Conservation (phyloP, 2,888 invertebrate genomes). For the Stenchaetothrips biformis region DNA sequence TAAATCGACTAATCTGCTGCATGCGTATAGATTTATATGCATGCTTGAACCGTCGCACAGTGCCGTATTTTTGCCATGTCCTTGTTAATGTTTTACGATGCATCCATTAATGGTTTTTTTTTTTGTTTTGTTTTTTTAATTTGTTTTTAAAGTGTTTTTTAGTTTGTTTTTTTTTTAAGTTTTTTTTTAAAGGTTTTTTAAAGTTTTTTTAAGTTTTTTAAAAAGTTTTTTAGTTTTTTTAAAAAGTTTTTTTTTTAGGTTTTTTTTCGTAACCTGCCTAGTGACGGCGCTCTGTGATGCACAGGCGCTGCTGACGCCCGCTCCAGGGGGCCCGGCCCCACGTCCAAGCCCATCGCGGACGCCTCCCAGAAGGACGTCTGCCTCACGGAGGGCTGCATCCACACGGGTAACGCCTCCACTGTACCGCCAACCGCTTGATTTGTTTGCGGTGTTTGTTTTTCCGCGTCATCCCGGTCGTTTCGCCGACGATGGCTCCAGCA, state of each 20-base stretch:
- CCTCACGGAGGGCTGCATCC: slow-evolving; percentile 70
- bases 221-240: too few species aligned
- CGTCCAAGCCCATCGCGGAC: slow-evolving; percentile 41
- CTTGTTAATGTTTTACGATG: too few species aligned
- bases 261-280: not conserved
- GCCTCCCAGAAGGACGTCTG: slow-evolving; percentile 55
- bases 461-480: too few species aligned
- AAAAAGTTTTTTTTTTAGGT: not conserved
- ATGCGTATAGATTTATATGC: not conserved
- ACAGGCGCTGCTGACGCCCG: not conserved
- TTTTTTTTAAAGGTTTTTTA: not conserved
- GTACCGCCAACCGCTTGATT: too few species aligned
- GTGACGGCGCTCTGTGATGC: too few species aligned
- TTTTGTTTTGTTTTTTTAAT: not conserved
- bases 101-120: not conserved
- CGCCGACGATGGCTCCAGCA: too few species aligned
- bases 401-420: slow-evolving; percentile 57
- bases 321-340: slow-evolving; percentile 34
- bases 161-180: not conserved
- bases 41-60: too few species aligned
- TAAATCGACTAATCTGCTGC: not conserved
- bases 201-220: not conserved
- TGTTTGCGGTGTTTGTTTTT: too few species aligned
- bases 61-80: too few species aligned
- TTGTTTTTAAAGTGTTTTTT: not conserved